phyloP scores from a whole-genome alignment of 1,140 invertebrate genomes.

The Drosophila tristis region DNA sequence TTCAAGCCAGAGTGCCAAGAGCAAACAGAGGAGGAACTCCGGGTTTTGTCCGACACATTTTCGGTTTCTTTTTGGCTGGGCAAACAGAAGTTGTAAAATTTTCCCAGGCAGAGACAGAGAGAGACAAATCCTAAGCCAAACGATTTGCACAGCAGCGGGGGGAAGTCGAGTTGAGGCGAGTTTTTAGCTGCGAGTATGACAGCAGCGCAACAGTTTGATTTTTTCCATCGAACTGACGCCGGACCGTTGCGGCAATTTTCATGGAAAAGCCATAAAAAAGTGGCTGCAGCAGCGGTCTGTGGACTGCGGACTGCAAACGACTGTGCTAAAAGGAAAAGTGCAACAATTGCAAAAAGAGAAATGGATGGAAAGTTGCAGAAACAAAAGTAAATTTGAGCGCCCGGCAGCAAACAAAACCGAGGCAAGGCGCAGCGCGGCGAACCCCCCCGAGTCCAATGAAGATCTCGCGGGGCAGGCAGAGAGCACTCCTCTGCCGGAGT shows the following conservation, averaged over 20 bases:
- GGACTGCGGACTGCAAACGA: slow-evolving; percentile 25
- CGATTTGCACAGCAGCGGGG: slow-evolving; percentile 23
- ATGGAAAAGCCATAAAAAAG: slow-evolving; percentile 74
- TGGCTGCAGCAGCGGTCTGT: slow-evolving; percentile 32
- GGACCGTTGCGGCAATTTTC: slow-evolving; percentile 66
- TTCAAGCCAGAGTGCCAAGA: slow-evolving; percentile 21
- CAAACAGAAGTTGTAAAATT: slow-evolving; percentile 19
- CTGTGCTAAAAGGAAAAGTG: slow-evolving; percentile 77
- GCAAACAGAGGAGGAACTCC: background rate
- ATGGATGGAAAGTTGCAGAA: slow-evolving; percentile 75
- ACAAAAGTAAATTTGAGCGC: slow-evolving; percentile 71
- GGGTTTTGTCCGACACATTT: background rate
- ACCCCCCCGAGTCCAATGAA: slow-evolving; percentile 39
- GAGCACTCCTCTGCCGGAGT: slow-evolving; percentile 5
- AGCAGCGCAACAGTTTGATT: slow-evolving; percentile 65
- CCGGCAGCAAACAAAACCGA: slow-evolving; percentile 23
- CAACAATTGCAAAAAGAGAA: slow-evolving; percentile 69
- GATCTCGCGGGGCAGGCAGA: slow-evolving; percentile 5
- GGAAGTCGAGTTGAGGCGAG: slow-evolving; percentile 39
- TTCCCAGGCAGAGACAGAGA: slow-evolving; percentile 35
- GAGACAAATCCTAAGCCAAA: slow-evolving; percentile 42
- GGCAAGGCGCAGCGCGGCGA: too few relatives aligned
- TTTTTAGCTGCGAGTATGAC: slow-evolving; percentile 45
- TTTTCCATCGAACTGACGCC: slow-evolving; percentile 66
- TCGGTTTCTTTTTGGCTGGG: slow-evolving; percentile 9